phyloP scores from a whole-genome alignment of 2,113 vertebrate genomes.

The Pitta sordida region DNA sequence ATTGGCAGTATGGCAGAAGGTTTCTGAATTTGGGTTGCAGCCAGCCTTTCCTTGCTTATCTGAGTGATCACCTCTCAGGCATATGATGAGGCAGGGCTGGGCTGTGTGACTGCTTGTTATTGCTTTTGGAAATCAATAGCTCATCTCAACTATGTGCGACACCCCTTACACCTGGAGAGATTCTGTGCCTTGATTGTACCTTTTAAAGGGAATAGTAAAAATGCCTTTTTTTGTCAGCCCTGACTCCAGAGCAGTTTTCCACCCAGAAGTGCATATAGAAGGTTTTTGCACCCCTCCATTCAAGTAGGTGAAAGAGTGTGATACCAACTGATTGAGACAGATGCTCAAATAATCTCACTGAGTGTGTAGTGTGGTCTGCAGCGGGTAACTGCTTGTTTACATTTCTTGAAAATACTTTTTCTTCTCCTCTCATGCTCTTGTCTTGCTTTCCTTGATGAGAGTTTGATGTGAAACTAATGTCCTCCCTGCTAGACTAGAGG shows the following conservation, averaged over 20 bases:
- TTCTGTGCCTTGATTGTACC: neutral
- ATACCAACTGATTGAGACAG: neutral
- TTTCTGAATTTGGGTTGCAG: neutral
- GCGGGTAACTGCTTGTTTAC: neutral
- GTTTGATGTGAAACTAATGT: conserved; percentile 7
- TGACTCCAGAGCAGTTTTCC: neutral
- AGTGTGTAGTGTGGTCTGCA: neutral
- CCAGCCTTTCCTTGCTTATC: neutral
- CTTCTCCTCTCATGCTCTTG: neutral
- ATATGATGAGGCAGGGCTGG: neutral
- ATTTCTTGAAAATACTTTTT: neutral
- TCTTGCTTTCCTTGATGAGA: neutral
- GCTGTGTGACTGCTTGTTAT: neutral
- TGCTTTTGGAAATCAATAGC: conserved; percentile 42
- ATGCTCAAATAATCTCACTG: neutral
- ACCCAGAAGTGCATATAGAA: neutral
- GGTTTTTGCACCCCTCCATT: neutral
- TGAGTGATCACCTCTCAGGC: neutral
- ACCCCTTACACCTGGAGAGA: neutral
- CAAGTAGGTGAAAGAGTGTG: neutral
- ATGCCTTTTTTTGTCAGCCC: neutral
- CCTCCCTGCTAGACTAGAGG: neutral
- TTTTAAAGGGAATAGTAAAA: neutral
- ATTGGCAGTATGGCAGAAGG: neutral
- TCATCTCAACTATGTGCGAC: conserved; percentile 23